These are phyloP conservation scores for Andrena chrysosceles DNA, from an alignment of 2,888 invertebrate species.

Conservation along the genomic window DNA sequence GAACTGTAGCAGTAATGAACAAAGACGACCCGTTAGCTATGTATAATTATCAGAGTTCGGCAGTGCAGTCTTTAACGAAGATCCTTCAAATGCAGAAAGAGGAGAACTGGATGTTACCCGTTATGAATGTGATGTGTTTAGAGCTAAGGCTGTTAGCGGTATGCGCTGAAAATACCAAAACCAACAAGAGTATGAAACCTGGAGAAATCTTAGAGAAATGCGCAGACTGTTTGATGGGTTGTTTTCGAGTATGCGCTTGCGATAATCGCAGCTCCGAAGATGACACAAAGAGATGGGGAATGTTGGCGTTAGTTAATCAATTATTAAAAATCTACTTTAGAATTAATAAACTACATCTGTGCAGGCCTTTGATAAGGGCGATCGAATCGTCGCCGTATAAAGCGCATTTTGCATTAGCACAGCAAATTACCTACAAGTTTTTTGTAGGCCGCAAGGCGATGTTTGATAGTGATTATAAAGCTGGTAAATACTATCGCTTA, in stretches of 20 bases:
- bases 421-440: constrained; percentile 98
- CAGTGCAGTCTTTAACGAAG: constrained; percentile 92
- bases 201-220: constrained; percentile 95
- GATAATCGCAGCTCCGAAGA: constrained; percentile 96
- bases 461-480: constrained; percentile 98
- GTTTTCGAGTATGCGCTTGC: constrained; percentile 97
- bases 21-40: constrained; percentile 87
- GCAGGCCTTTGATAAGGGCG: constrained; percentile 97
- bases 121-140: constrained; percentile 95
- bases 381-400: constrained; percentile 97
- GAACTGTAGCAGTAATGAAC: constrained; percentile 86
- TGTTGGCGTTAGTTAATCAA: constrained; percentile 98
- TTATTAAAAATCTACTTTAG: constrained; percentile 98
- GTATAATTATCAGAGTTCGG: constrained; percentile 91
- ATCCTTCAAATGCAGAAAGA: constrained; percentile 95
- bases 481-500: constrained; percentile 84
- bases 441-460: constrained; percentile 99
- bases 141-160: constrained; percentile 95
- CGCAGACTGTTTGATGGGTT: constrained; percentile 96
- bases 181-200: constrained; percentile 85
- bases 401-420: constrained; percentile 95
- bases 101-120: constrained; percentile 98
- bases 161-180: constrained; percentile 89
- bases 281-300: constrained; percentile 97
- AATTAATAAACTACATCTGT: constrained; percentile 95